Conservation (phyloP, 2,888 invertebrate species). For the Halictus ligatus region DNA sequence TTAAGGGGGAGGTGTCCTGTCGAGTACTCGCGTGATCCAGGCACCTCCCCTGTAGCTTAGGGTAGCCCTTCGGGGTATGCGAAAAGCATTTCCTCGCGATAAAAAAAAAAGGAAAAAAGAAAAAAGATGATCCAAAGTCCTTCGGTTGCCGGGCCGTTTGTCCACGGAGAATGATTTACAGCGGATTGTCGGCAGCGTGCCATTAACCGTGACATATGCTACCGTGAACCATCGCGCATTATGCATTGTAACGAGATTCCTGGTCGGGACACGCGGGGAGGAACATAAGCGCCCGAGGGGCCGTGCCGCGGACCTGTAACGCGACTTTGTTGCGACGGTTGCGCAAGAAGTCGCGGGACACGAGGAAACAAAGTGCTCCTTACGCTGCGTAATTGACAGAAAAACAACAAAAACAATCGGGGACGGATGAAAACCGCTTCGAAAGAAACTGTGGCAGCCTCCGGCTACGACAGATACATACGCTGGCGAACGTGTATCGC, state of each 20-base stretch:
- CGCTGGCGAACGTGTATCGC: neutral
- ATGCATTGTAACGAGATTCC: constrained; percentile 43
- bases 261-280: neutral
- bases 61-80: too few relatives aligned
- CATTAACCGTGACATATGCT: constrained; percentile 44
- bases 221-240: constrained; percentile 18
- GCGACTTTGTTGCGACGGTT: constrained; percentile 43
- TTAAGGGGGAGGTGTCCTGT: too few relatives aligned
- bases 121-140: neutral
- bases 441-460: constrained; percentile 5
- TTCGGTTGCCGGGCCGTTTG: neutral
- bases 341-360: constrained; percentile 14
- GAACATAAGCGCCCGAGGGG: constrained; percentile 15
- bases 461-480: neutral
- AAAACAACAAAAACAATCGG: neutral
- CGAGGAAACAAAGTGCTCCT: constrained; percentile 36
- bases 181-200: constrained; percentile 10
- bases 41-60: too few relatives aligned
- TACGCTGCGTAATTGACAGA: neutral
- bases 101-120: too few relatives aligned
- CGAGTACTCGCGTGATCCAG: too few relatives aligned
- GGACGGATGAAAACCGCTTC: neutral
- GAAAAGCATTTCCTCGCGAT: too few relatives aligned
- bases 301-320: constrained; percentile 9
- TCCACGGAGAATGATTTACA: neutral